Percentiles rank a stretch among this genome's conserved stretches.
phyloP scores from a whole-genome alignment of 2,113 vertebrate species.

The Macquaria australasica region DNA sequence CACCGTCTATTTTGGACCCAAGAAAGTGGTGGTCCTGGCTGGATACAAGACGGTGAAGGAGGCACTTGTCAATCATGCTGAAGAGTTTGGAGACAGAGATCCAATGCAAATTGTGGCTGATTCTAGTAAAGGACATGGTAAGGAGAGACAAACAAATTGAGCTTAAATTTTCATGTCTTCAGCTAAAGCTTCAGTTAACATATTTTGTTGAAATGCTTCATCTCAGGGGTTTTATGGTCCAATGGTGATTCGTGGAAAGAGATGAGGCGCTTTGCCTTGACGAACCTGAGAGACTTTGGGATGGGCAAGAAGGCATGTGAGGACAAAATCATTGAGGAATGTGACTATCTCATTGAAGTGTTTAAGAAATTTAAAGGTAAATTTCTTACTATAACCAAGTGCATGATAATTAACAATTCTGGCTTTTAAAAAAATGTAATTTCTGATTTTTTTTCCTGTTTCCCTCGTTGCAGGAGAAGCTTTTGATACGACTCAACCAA shows the following conservation, averaged over 20 bases:
- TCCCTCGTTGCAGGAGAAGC: conserved; percentile 10
- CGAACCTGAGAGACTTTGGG: conserved; percentile 62
- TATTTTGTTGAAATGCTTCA: no score
- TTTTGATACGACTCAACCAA: not conserved
- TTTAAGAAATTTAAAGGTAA: not conserved
- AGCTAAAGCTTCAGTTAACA: no score
- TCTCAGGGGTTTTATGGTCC: conserved; percentile 46
- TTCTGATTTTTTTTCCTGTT: no score
- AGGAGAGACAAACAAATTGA: no score
- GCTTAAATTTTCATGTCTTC: no score
- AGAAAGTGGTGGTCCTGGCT: conserved; percentile 64
- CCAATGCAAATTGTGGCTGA: accelerated
- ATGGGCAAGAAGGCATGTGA: conserved; percentile 64
- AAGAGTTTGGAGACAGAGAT: conserved; percentile 46
- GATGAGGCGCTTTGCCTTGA: conserved; percentile 63
- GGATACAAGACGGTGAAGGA: conserved; percentile 68
- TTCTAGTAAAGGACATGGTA: not conserved
- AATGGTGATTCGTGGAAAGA: conserved; percentile 65
- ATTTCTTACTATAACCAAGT: not conserved
- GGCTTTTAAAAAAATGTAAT: no score
- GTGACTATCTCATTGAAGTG: no score
- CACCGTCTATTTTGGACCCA: conserved; percentile 17
- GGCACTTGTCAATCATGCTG: conserved; percentile 49
- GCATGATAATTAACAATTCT: not conserved
- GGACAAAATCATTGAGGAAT: conserved; percentile 66